These are phyloP conservation scores for Xestia xanthographa DNA, from an alignment of 2,888 invertebrate genomes.

Conservation along the genomic window DNA sequence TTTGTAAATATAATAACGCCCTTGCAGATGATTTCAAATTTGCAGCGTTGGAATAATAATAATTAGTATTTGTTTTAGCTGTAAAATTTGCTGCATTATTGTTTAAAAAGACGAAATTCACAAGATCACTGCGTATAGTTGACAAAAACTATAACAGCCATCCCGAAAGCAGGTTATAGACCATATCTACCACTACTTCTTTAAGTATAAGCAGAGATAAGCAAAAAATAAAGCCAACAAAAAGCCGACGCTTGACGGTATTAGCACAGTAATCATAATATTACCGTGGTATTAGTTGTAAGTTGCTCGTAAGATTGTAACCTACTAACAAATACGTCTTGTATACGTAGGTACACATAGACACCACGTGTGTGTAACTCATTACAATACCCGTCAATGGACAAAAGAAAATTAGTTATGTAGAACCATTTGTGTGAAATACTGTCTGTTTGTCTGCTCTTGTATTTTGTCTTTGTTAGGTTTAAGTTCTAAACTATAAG, in stretches of 20 bases:
- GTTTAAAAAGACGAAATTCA: neutral
- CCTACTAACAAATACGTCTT: constrained; percentile 28
- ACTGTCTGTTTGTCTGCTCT: constrained; percentile 9
- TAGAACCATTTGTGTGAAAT: constrained; percentile 22
- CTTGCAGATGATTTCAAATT: neutral
- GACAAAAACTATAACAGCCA: neutral
- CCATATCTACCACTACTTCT: neutral
- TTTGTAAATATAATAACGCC: neutral
- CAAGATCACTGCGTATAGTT: neutral
- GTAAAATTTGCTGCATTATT: neutral
- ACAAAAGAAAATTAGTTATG: constrained; percentile 45
- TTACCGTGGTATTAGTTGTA: constrained; percentile 35
- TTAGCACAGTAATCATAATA: too few species aligned
- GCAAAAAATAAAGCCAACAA: constrained; percentile 7
- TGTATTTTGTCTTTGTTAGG: constrained; percentile 18
- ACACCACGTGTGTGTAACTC: constrained; percentile 19
- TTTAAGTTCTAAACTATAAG: neutral
- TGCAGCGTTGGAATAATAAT: neutral
- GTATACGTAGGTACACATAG: neutral
- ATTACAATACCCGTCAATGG: constrained; percentile 46
- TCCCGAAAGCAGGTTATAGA: too few species aligned
- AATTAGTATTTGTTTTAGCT: neutral
- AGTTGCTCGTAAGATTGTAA: constrained; percentile 38
- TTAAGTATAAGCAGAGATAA: neutral
- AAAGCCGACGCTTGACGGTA: constrained; percentile 1